Percentiles rank a stretch among this genome's conserved stretches.
Evolutionary conservation across 2,797 vertebrate genomes (phyloP).

Genomic region (Tadarida brasiliensis): DNA sequence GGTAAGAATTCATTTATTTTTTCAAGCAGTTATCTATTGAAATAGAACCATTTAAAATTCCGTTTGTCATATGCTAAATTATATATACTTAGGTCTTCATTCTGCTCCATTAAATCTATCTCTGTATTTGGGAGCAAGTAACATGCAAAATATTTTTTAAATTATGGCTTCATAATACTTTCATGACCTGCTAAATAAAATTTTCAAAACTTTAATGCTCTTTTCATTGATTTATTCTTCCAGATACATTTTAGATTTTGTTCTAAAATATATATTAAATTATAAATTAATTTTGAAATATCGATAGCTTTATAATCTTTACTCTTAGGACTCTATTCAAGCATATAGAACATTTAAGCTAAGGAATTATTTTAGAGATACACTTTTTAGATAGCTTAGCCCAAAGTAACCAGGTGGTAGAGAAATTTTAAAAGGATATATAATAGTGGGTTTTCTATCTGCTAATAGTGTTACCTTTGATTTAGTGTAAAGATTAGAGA

Average conservation of each 20-base stretch:
- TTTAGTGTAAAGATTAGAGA: background rate
- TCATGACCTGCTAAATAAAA: background rate
- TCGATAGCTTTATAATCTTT: background rate
- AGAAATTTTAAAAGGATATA: background rate
- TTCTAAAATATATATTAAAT: background rate
- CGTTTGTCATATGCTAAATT: background rate
- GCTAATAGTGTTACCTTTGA: background rate
- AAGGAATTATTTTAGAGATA: background rate
- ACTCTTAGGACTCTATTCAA: background rate
- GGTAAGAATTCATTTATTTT: background rate
- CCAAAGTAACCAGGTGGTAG: background rate
- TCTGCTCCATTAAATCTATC: background rate
- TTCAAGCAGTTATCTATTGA: background rate
- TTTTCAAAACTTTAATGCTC: background rate
- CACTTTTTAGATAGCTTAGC: background rate
- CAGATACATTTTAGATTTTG: background rate
- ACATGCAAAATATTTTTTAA: background rate
- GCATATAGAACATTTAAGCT: background rate
- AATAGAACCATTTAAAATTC: background rate
- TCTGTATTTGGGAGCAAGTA: background rate
- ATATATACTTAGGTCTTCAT: background rate
- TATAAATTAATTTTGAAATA: slow-evolving; percentile 20
- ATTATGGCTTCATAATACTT: background rate
- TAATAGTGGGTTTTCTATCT: background rate
- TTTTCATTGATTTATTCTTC: background rate